Evolutionary conservation across 2,888 invertebrate genomes (phyloP).

Genomic region (Agonopterix arenella): DNA sequence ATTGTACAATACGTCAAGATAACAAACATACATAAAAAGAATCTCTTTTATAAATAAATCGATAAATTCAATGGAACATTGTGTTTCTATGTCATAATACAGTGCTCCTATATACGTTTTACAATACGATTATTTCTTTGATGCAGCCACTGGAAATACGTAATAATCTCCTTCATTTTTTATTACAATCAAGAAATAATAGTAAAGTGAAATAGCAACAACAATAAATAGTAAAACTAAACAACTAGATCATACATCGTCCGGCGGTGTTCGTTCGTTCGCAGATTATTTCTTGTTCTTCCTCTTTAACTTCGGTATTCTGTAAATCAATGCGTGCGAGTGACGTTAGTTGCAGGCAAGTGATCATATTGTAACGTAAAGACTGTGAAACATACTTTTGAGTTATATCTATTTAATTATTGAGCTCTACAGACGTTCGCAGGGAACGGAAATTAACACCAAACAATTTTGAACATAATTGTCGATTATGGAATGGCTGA

Average conservation of each 20-base stretch:
- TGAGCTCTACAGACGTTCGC: not conserved
- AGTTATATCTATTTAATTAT: not conserved
- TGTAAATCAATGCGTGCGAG: slow-evolving; percentile 66
- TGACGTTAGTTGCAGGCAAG: slow-evolving; percentile 50
- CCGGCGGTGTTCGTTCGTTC: slow-evolving; percentile 54
- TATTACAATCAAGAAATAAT: slow-evolving; percentile 16
- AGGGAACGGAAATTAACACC: not conserved
- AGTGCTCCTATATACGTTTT: slow-evolving; percentile 19
- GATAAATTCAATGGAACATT: slow-evolving; percentile 33
- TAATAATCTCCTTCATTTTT: no score
- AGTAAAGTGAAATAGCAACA: slow-evolving; percentile 18
- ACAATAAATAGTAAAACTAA: slow-evolving; percentile 62
- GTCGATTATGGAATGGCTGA: no score
- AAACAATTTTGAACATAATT: no score
- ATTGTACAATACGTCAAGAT: slow-evolving; percentile 29
- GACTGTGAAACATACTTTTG: slow-evolving; percentile 10
- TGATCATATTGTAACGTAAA: slow-evolving; percentile 14
- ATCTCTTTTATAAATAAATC: slow-evolving; percentile 27
- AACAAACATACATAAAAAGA: slow-evolving; percentile 16
- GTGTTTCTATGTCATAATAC: slow-evolving; percentile 29
- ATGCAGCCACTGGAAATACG: not conserved
- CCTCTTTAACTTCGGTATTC: slow-evolving; percentile 71
- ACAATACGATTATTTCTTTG: slow-evolving; percentile 21
- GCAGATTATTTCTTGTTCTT: slow-evolving; percentile 65
- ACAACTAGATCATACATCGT: slow-evolving; percentile 64